Conservation (phyloP, 2,797 vertebrate genomes). For the Sylvia borin region DNA sequence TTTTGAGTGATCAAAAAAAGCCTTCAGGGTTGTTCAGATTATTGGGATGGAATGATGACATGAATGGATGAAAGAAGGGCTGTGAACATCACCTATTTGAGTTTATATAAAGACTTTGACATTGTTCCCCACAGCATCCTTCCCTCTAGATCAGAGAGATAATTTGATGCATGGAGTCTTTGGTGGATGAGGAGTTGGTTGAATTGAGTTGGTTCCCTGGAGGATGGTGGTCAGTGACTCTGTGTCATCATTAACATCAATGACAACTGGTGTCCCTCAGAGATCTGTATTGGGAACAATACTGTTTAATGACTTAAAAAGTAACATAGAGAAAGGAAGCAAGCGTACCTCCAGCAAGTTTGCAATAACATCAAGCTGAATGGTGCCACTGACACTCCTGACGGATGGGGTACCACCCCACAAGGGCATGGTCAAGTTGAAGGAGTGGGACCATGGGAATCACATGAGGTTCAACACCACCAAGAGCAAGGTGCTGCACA, state of each 20-base stretch:
- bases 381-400: too few species aligned
- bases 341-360: neutral
- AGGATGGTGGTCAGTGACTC: neutral
- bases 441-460: neutral
- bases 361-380: neutral
- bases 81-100: neutral
- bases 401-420: too few species aligned
- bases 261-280: neutral
- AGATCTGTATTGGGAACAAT: rapidly evolving
- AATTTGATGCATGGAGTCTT: neutral
- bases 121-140: neutral
- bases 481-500: neutral
- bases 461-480: neutral
- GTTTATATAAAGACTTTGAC: neutral
- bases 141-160: neutral
- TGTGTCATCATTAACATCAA: neutral
- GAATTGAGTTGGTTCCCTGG: neutral
- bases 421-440: neutral
- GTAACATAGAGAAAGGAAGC: neutral
- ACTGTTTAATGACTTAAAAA: neutral
- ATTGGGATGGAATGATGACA: neutral
- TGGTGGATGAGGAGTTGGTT: neutral
- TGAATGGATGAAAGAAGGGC: too few species aligned
- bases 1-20: neutral
- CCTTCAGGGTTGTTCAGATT: neutral